These are phyloP conservation scores for Raillietiella orientalis DNA, from an alignment of 2,888 invertebrate genomes.

Conservation along the genomic window DNA sequence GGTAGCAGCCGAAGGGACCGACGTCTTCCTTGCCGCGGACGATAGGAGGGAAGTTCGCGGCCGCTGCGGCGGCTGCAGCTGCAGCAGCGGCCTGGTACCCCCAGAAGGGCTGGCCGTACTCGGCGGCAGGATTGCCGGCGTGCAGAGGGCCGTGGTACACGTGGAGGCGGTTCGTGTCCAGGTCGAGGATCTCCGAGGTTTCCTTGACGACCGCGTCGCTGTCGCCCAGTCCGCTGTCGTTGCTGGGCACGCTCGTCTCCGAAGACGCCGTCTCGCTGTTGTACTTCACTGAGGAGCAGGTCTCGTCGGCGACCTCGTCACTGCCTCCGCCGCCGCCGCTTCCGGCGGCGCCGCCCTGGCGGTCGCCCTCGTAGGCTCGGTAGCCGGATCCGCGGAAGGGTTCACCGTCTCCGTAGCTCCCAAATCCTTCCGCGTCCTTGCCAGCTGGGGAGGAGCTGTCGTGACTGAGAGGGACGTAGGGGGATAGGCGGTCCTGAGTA, in stretches of 20 bases:
- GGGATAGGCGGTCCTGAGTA: no score
- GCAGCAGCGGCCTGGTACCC: no score
- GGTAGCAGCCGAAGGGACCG: no score
- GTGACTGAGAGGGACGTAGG: no score
- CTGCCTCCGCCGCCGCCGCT: no score
- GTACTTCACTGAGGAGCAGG: no score
- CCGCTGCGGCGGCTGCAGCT: neutral
- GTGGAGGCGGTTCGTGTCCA: constrained; percentile 1
- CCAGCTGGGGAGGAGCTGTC: neutral
- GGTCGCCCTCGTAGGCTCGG: no score
- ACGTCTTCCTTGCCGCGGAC: neutral
- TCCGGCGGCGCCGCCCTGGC: no score
- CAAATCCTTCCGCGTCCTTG: neutral
- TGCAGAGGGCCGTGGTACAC: neutral
- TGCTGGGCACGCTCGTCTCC: neutral
- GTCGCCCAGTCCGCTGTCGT: neutral
- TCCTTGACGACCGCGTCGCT: no score
- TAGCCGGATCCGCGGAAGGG: no score
- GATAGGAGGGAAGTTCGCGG: neutral
- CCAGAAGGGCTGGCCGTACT: neutral
- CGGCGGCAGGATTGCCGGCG: neutral
- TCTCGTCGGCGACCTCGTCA: no score
- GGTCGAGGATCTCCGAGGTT: neutral
- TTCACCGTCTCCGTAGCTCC: neutral
- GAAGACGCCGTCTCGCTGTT: no score